Base-by-base conservation (phyloP, 2,888 invertebrate genomes). In the Orthosia gracilis region DNA sequence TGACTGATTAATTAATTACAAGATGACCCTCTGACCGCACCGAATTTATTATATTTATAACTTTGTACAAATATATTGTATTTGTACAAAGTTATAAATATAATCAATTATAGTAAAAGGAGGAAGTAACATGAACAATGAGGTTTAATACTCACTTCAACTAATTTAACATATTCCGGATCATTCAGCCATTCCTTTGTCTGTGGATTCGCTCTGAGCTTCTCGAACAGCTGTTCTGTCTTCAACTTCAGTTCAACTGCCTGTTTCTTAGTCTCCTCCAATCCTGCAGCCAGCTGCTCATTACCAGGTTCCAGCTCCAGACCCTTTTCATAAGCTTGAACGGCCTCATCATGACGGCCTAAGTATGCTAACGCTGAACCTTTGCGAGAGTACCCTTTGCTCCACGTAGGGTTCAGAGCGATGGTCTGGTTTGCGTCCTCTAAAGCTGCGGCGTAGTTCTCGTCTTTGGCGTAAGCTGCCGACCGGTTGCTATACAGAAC, bases 401-500 rank as follows among this genome's bases (percentile, higher is more conserved):
- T 97, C 99, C 99, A 99, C 74, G 97, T 97, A 13, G 98, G 97
- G 92, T 99, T 98, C 21, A 99, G 87, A 64, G 97, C 93, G 13
- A 99, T 97, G 0, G 98, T 98, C 91, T 98, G 97, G 79, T 99
- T 98, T 0, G 99, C 99, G 96, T 99, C 99, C 82, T 97, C 97
- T 47, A 99, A 94, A 0, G 99, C 98, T 78, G 97, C 97, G 3
- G 95, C 92, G 89, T 98, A 99, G 82, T 98, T 97, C 40, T 97
- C 97, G 62, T 97, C 97, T 94, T 99, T 99, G 2, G 98, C 98
- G 90, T 98, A 98, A 11, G 99, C 99, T 11, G 99, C 99, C 0
- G 99, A 99, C 71, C 99, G 97, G 94, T 99, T 99, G 88, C 99
- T 99, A 90, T 97, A 99, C 40, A 99, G 96, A 90, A 99, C 98